Evolutionary conservation across 2,888 invertebrate species (phyloP), one percentile per base, ranked within the genome.

Genomic region (Nomada ferruginata): DNA sequence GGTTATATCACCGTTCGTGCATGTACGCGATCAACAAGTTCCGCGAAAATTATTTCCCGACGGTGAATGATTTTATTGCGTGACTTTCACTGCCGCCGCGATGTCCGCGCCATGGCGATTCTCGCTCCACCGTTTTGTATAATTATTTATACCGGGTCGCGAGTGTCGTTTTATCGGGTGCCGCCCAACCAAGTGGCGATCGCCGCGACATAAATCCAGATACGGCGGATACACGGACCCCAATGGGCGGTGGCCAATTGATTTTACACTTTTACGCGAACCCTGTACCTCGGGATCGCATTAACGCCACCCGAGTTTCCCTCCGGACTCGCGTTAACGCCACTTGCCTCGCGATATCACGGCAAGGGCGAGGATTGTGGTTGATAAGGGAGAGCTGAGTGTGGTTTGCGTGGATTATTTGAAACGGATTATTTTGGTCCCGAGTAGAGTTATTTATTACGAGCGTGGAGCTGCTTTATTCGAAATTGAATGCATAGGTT

Each of bases 61-160:
- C 76, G 72, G 59, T 59, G 70, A 86, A 86, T 68, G 85, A 86
- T 86, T 82, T 84, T 82, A 79, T 86, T 86, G 86, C 86, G 86
- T 86, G 86, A 86, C 86, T 82, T 66, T 76, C 72, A 23, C 69
- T 78, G 82, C 85, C 85, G 84, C 76, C 53, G 53, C 53, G 53
- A 53, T 20, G 20, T 20, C 65, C 42, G 53, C 63, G 64, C 82
- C 70, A 52, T 36, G 36, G 69, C 61, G 73, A 86, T 84, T 82
- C 76, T 52, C 74, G 63, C 82, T 63, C 61, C 52, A 60, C 60
- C 69, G 75, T 79, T 83, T 76, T 82, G 75, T 82, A 65, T 82
- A 69, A 82, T 83, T 79, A 83, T 83, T 83, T 82, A 75, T 72
- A 65, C 47, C 71, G 50, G 44, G 23, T n/a, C 26, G 44, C 15